Evolutionary conservation across 2,797 vertebrate species (phyloP).

Genomic region (Gymnodraco acuticeps): DNA sequence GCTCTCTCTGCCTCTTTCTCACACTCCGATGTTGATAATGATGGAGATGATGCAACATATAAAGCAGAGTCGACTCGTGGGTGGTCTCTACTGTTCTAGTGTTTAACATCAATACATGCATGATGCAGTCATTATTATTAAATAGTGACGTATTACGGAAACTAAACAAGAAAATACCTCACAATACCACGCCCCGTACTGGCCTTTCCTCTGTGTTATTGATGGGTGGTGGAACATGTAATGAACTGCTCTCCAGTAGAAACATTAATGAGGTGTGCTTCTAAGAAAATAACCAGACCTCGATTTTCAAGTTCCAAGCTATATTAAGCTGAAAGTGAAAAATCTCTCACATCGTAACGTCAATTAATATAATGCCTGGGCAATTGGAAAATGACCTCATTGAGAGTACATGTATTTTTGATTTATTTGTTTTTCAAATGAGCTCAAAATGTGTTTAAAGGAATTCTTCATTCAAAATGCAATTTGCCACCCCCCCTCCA

Average conservation of each 20-base stretch:
- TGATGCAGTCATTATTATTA: background rate
- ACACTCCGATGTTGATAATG: background rate
- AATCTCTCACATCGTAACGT: background rate
- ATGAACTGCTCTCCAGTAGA: background rate
- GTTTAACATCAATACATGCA: background rate
- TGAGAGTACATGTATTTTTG: background rate
- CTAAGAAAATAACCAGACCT: background rate
- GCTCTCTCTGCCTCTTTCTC: background rate
- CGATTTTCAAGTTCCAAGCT: background rate
- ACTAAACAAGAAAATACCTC: background rate
- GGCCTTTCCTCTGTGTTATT: background rate
- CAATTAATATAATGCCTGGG: background rate
- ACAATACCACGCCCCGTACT: background rate
- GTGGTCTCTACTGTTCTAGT: background rate
- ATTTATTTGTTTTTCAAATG: background rate
- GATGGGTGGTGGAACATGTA: background rate
- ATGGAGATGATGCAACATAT: background rate
- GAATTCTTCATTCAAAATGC: too few species aligned
- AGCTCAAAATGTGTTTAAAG: background rate
- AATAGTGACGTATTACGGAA: background rate
- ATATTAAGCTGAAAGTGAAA: background rate
- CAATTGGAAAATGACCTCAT: background rate
- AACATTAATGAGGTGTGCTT: background rate
- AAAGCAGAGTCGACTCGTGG: background rate
- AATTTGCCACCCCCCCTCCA: too few species aligned